These are phyloP conservation scores for Drosophila pallidifrons DNA, from an alignment of 1,140 invertebrate genomes.

Conservation along the genomic window DNA sequence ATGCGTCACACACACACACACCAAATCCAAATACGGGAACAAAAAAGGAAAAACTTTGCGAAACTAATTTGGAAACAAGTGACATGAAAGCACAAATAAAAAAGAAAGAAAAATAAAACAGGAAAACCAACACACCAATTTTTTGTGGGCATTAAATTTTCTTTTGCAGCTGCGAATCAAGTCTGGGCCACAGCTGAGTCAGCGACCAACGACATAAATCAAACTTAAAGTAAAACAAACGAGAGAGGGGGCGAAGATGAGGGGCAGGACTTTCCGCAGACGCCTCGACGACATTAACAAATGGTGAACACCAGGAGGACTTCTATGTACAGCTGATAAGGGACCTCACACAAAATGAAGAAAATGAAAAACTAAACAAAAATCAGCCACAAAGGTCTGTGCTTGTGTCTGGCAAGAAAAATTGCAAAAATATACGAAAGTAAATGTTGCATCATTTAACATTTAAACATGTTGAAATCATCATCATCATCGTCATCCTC, in stretches of 20 bases:
- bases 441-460: constrained; percentile 61
- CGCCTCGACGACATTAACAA: constrained; percentile 59
- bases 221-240: constrained; percentile 62
- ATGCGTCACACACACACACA: constrained; percentile 27
- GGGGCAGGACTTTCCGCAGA: constrained; percentile 3
- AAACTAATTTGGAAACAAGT: constrained; percentile 64
- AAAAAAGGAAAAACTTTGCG: constrained; percentile 30
- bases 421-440: constrained; percentile 44
- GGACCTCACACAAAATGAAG: background rate
- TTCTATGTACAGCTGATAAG: constrained; percentile 24
- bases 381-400: constrained; percentile 34
- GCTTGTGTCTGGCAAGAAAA: constrained; percentile 27
- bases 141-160: constrained; percentile 38
- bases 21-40: background rate
- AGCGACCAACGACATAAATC: constrained; percentile 59
- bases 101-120: constrained; percentile 21
- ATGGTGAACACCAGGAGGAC: constrained; percentile 41
- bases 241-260: background rate
- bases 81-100: constrained; percentile 27
- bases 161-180: constrained; percentile 50
- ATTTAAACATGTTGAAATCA: constrained; percentile 49
- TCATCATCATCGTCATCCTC: constrained; percentile 25
- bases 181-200: constrained; percentile 44
- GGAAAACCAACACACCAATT: constrained; percentile 19
- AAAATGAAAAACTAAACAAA: constrained; percentile 19